These are phyloP conservation scores for Scaeva pyrastri DNA, from an alignment of 2,888 invertebrate species.

Conservation along the genomic window DNA sequence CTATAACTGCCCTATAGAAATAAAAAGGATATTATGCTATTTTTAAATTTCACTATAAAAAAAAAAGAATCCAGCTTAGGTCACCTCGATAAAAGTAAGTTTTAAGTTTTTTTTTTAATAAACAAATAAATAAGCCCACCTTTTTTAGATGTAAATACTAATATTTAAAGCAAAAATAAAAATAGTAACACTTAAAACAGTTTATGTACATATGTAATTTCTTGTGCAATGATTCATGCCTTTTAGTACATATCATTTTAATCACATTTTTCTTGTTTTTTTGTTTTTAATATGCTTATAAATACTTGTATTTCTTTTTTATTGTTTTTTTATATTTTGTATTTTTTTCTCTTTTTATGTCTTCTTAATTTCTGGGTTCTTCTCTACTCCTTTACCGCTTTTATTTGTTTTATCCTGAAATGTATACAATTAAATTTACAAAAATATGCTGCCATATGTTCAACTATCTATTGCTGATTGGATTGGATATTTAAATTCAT, in stretches of 20 bases:
- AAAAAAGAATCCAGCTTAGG: no score
- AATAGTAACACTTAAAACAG: no score
- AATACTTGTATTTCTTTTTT: slow-evolving; percentile 38
- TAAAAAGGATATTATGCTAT: no score
- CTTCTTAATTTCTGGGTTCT: slow-evolving; percentile 53
- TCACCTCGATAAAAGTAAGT: no score
- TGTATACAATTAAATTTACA: neutral
- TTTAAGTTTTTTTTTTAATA: no score
- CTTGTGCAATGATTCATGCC: neutral
- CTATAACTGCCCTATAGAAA: no score
- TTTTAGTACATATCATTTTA: no score
- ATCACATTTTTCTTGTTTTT: neutral
- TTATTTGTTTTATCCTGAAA: slow-evolving; percentile 59
- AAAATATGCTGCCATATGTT: slow-evolving; percentile 11
- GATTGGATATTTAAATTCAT: slow-evolving; percentile 46
- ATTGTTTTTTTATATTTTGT: slow-evolving; percentile 12
- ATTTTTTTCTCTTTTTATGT: slow-evolving; percentile 40
- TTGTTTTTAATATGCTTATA: neutral
- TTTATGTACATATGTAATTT: no score
- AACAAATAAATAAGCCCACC: no score
- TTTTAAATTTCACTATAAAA: no score
- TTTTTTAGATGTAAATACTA: no score
- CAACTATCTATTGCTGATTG: slow-evolving; percentile 57
- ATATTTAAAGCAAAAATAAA: no score
- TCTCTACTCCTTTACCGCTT: slow-evolving; percentile 59